Conservation (phyloP, 2,888 invertebrate species). For the Homarus gammarus region DNA sequence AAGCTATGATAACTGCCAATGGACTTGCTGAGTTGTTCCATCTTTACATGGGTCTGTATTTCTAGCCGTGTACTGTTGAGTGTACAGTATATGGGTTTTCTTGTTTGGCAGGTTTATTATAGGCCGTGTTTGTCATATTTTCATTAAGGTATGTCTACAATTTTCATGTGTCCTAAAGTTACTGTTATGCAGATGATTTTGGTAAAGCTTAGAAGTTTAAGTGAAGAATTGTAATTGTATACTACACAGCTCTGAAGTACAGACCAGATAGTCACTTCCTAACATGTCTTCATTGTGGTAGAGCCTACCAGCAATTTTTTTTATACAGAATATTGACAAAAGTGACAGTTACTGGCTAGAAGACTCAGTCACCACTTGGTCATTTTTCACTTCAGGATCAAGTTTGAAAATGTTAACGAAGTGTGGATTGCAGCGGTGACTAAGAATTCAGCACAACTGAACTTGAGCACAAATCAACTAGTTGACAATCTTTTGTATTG, state of each 20-base stretch:
- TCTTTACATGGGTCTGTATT: slow-evolving; percentile 31
- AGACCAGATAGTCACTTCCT: slow-evolving; percentile 41
- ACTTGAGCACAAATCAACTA: slow-evolving; percentile 65
- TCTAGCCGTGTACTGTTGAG: slow-evolving; percentile 17
- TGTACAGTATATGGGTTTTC: not conserved
- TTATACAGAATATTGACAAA: slow-evolving; percentile 10
- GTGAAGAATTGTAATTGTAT: slow-evolving; percentile 5
- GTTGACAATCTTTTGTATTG: slow-evolving; percentile 63
- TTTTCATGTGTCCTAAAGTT: not conserved
- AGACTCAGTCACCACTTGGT: slow-evolving; percentile 28
- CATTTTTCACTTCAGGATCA: not conserved
- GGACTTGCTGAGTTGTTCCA: not conserved
- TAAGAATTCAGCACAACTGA: slow-evolving; percentile 58
- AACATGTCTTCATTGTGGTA: slow-evolving; percentile 42
- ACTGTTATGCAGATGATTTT: not conserved
- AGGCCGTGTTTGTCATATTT: not conserved
- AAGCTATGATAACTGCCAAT: slow-evolving; percentile 12
- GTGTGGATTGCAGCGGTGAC: slow-evolving; percentile 7
- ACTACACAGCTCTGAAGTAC: slow-evolving; percentile 29
- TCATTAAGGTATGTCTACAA: not conserved
- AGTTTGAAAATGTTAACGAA: not conserved
- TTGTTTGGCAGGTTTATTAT: too few relatives aligned
- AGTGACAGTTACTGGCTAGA: slow-evolving; percentile 25
- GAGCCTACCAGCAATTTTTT: slow-evolving; percentile 20
- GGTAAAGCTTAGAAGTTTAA: slow-evolving; percentile 19